Evolutionary conservation across 2,888 invertebrate species (phyloP), one percentile per base, ranked within the genome.

Genomic region (Amblyteles armatorius): DNA sequence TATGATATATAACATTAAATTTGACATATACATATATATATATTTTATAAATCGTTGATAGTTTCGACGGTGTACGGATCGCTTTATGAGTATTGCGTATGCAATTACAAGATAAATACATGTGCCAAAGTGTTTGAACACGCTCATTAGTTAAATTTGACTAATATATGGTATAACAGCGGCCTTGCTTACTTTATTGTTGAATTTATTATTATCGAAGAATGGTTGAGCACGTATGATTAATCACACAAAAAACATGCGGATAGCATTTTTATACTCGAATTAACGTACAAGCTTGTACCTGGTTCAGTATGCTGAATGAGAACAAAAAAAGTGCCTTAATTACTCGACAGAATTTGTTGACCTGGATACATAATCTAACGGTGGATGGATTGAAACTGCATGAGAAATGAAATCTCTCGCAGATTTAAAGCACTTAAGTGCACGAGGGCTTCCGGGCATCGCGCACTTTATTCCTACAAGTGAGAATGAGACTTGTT

Each of bases 401-500:
- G 55, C 55, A 55, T 22, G 55, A 19, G 55, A 7, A 55, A 22
- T 55, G 55, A 55, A 55, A 55, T 55, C 19, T 55, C 19, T 55
- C 22, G 55, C 22, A 22, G 19, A 55, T 55, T 55, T 19, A 9
- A 22, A 9, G 22, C 55, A 19, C 22, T 19, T 55, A 7, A 22
- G 55, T 55, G 22, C 22, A 19, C 22, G 2, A 40, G 19, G 9
- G 22, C 55, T 19, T 55, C 52, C 19, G 19, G 19, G 55, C 22
- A 55, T 55, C 55, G 55, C 55, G 9, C 7, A 55, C 40, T 40
- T 40, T 55, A 52, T 52, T 52, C 52, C 52, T 57, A 50, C 22
- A 57, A 60, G 48, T 19, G 29, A 29, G 40, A 55, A 60, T 60
- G 40, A 79, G 29, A 69, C 63, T 74, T 22, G 52, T 29, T 74